These are phyloP conservation scores for Drosophila maculinotata DNA, from an alignment of 2,888 invertebrate species.

Conservation along the genomic window DNA sequence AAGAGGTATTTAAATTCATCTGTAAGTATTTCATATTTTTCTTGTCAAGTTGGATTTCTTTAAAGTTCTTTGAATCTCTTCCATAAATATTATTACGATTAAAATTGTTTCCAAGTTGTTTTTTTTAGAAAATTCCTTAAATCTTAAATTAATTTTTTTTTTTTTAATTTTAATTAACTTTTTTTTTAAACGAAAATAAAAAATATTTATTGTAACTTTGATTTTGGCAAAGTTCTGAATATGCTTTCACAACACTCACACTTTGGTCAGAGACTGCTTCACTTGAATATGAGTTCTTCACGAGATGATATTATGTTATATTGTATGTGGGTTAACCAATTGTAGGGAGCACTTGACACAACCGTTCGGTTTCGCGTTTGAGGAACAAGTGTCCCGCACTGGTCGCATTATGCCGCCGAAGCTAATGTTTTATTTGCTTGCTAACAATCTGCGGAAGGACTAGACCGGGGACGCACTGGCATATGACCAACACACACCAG, in stretches of 20 bases:
- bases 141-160: neutral
- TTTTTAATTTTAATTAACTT: neutral
- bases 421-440: slow-evolving; percentile 79
- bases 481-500: slow-evolving; percentile 73
- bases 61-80: too few relatives aligned
- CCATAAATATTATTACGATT: too few relatives aligned
- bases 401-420: slow-evolving; percentile 67
- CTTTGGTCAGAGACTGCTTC: neutral
- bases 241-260: slow-evolving; percentile 17
- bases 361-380: slow-evolving; percentile 77
- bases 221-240: neutral
- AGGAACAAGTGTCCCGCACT: slow-evolving; percentile 75
- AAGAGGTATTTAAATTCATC: too few relatives aligned
- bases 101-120: too few relatives aligned
- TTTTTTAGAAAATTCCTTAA: too few relatives aligned
- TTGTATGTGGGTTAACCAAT: slow-evolving; percentile 18
- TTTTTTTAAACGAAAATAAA: neutral
- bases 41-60: too few relatives aligned
- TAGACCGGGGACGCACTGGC: slow-evolving; percentile 69
- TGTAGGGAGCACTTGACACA: slow-evolving; percentile 69
- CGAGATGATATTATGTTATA: slow-evolving; percentile 8
- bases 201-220: neutral
- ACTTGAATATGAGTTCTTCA: slow-evolving; percentile 7
- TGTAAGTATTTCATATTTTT: too few relatives aligned
- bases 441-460: slow-evolving; percentile 81